Evolutionary conservation across 2,888 invertebrate species (phyloP).

Genomic region (Pogonocherus hispidulus): DNA sequence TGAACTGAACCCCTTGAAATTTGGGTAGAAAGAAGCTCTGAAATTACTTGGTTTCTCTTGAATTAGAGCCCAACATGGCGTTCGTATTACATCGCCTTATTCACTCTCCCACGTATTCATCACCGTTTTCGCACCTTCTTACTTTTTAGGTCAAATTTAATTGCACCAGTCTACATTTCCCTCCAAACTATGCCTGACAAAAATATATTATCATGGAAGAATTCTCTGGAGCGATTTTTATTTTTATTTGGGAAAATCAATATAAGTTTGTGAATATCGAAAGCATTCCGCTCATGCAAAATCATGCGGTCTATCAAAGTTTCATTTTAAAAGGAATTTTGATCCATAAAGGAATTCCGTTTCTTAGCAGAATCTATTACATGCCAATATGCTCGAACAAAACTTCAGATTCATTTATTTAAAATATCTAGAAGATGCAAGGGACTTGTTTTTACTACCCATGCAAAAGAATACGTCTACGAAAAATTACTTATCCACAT

Average conservation of each 20-base stretch:
- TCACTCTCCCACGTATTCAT: slow-evolving; percentile 7
- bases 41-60: slow-evolving; percentile 22
- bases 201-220: slow-evolving; percentile 37
- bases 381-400: slow-evolving; percentile 51
- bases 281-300: slow-evolving; percentile 59
- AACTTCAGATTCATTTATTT: slow-evolving; percentile 53
- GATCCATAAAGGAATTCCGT: slow-evolving; percentile 57
- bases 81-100: slow-evolving; percentile 10
- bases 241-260: slow-evolving; percentile 44
- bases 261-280: slow-evolving; percentile 51
- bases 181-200: slow-evolving; percentile 25
- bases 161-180: slow-evolving; percentile 15
- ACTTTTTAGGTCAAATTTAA: slow-evolving; percentile 23
- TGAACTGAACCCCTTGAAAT: slow-evolving; percentile 25
- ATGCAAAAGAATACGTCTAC: slow-evolving; percentile 14
- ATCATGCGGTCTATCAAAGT: slow-evolving; percentile 63
- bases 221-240: slow-evolving; percentile 43
- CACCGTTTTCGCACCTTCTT: slow-evolving; percentile 14
- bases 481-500: no score
- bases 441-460: not conserved
- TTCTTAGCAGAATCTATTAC: slow-evolving; percentile 57
- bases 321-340: slow-evolving; percentile 62
- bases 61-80: slow-evolving; percentile 5
- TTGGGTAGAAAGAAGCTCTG: slow-evolving; percentile 21
- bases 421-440: slow-evolving; percentile 38